Conservation (phyloP, 2,797 vertebrate genomes). For the Tiaroga cobitis region DNA sequence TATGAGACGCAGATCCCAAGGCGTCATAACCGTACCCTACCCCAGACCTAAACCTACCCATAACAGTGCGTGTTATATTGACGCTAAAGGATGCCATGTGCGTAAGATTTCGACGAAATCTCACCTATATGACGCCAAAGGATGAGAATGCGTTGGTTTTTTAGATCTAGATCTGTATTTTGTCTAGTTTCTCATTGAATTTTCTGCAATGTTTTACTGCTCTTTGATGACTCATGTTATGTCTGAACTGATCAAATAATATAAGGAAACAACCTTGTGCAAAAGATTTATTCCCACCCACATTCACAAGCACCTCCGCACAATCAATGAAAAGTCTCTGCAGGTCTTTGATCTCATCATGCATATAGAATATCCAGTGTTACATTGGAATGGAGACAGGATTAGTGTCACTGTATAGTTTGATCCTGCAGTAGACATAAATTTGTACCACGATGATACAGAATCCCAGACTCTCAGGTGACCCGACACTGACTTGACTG, state of each 20-base stretch:
- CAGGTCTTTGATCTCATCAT: constrained; percentile 45
- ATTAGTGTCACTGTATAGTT: constrained; percentile 48
- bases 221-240: constrained; percentile 3
- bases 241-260: constrained; percentile 13
- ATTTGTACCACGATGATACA: constrained; percentile 35
- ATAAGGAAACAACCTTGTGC: constrained; percentile 8
- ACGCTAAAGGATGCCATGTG: no score
- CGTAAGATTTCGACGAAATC: no score
- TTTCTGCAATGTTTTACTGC: neutral
- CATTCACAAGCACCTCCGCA: constrained; percentile 8
- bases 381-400: constrained; percentile 35
- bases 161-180: neutral
- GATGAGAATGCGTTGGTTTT: no score
- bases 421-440: constrained; percentile 40
- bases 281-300: neutral
- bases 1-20: no score
- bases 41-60: no score
- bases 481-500: constrained; percentile 35
- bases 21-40: no score
- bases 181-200: neutral
- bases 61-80: no score
- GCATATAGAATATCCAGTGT: constrained; percentile 36
- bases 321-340: constrained; percentile 32
- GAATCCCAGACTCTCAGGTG: constrained; percentile 30
- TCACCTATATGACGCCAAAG: no score